Conservation (phyloP, 1,140 invertebrate genomes). For the Drosophila virilis region DNA sequence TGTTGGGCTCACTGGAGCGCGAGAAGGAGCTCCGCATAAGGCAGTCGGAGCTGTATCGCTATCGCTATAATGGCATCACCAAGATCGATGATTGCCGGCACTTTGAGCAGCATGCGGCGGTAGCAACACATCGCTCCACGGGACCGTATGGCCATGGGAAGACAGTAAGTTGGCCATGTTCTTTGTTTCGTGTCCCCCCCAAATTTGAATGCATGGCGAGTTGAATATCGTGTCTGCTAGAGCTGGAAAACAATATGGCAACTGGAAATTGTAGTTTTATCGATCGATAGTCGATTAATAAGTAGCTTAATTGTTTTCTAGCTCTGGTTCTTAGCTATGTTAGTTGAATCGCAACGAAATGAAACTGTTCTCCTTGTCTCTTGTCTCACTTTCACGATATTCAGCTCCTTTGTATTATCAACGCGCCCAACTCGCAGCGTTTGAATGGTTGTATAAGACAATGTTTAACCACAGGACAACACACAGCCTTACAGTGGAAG, state of each 20-base stretch:
- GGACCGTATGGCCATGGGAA: slow-evolving; percentile 83
- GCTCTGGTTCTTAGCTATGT: slow-evolving; percentile 39
- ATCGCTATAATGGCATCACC: slow-evolving; percentile 92
- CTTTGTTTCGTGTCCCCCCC: slow-evolving; percentile 28
- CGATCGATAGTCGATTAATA: not conserved
- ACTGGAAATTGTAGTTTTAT: not conserved
- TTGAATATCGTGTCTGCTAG: slow-evolving; percentile 77
- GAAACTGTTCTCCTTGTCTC: slow-evolving; percentile 58
- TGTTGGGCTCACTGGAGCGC: slow-evolving; percentile 90
- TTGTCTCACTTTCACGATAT: slow-evolving; percentile 78
- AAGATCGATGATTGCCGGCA: slow-evolving; percentile 92
- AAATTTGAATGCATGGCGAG: slow-evolving; percentile 73
- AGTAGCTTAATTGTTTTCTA: slow-evolving; percentile 29
- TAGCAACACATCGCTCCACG: slow-evolving; percentile 77
- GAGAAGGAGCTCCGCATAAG: slow-evolving; percentile 93
- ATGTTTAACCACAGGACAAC: slow-evolving; percentile 84
- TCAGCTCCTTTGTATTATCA: slow-evolving; percentile 84
- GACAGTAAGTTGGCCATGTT: slow-evolving; percentile 74
- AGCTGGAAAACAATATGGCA: slow-evolving; percentile 33
- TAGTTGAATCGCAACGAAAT: slow-evolving; percentile 32
- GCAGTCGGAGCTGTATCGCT: slow-evolving; percentile 92
- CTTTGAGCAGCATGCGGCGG: slow-evolving; percentile 91
- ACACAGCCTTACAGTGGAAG: slow-evolving; percentile 80
- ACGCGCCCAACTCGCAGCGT: slow-evolving; percentile 83
- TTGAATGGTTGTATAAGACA: slow-evolving; percentile 84